Base-by-base conservation (phyloP, 2,113 vertebrate genomes). In the Melospiza melodia region DNA sequence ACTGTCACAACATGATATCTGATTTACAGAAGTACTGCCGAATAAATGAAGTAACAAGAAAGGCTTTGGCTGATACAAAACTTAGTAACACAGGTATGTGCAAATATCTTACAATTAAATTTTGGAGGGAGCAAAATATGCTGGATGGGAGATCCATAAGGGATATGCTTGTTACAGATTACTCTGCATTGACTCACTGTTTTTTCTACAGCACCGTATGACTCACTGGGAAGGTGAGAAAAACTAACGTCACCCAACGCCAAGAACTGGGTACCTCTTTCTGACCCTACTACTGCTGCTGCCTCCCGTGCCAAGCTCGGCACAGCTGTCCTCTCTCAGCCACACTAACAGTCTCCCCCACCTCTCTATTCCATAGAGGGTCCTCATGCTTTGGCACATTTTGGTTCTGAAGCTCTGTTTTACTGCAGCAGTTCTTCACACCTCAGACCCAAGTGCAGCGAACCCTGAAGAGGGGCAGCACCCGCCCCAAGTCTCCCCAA, bases 151-250 rank as follows among this genome's bases (percentile, higher is more conserved):
- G n/a, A 85, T 54, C 46, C 8, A 2, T 27, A 39, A 14, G 62
- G 59, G 63, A 52, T 44, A 27, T 24, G 31, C 51, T 58, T 67
- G 39, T 44, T 87, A 71, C 27, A 75, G 43, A 72, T 52, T 39
- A 71, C 67, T 69, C 74, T 59, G 48, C 91, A 52, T 8, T 88
- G 85, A 93, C 1, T 87, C 74, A 6, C 46, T 78, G 55, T 23
- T 65, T 86, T 66, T 75, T 52, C 81, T 61, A 86, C 43, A 83
- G 39, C 41, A 69, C 2, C 1, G 23, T 11, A 41, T 89, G 87
- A 93, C 63, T 94, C 91, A 93, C 62, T 10, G 72, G 66, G 79
- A 63, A 74, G 87, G 62, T 73, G 79, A 86, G 71, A 69, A 49
- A 77, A 80, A 66, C 11, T 20, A 39, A 49, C 1, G 5, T 77